Percentiles rank a stretch among this genome's conserved stretches.
Conservation (phyloP, 2,113 vertebrate species). For the Phyllopteryx taeniolatus region DNA sequence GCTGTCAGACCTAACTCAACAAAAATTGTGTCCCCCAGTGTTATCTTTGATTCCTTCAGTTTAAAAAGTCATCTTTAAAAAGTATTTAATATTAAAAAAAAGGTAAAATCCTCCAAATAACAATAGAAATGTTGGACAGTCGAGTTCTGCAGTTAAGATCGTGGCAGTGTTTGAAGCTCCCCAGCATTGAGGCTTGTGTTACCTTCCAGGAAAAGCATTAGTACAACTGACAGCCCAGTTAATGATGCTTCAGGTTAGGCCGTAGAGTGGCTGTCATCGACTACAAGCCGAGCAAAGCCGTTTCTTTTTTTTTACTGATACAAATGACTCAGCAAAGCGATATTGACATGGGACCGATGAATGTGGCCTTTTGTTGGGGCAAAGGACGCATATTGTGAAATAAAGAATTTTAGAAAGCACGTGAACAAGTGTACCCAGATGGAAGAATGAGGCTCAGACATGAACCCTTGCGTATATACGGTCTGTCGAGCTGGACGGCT, state of each 20-base stretch:
- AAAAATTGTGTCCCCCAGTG: too few species aligned
- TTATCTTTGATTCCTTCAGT: too few species aligned
- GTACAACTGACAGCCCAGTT: neutral
- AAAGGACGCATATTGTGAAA: constrained; percentile 11
- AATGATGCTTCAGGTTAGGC: neutral
- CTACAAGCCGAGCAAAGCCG: neutral
- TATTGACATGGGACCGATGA: constrained; percentile 45
- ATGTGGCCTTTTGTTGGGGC: constrained; percentile 24
- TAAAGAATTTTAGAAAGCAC: constrained; percentile 22
- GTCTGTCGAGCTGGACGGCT: constrained; percentile 9
- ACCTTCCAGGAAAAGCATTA: neutral
- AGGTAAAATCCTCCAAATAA: too few species aligned
- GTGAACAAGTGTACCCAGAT: constrained; percentile 15
- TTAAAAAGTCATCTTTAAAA: too few species aligned
- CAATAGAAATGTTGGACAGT: neutral
- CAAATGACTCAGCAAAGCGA: constrained; percentile 59
- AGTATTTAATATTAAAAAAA: too few species aligned
- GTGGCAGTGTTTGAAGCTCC: neutral
- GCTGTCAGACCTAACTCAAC: too few species aligned
- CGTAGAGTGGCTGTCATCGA: neutral
- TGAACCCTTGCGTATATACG: constrained; percentile 32
- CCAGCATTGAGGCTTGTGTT: neutral
- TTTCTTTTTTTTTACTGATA: constrained; percentile 2
- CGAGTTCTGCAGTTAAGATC: neutral
- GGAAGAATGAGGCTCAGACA: constrained; percentile 17